Evolutionary conservation across 2,113 vertebrate genomes (phyloP).

Genomic region (Carassius carassius): DNA sequence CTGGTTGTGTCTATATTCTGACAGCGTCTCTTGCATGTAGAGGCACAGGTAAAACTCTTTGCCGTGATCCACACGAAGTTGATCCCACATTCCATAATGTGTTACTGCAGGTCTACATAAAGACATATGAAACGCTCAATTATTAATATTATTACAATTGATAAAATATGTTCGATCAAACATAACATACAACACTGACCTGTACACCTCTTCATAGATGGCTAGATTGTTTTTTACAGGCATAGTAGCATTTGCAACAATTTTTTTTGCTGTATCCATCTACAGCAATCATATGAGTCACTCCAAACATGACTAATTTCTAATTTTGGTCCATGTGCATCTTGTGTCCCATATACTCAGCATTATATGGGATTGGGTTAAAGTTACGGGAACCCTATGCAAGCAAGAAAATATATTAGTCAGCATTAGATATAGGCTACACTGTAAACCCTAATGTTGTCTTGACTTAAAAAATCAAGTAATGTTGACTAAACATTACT

Average conservation of each 20-base stretch:
- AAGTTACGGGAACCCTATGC: slow-evolving; percentile 25
- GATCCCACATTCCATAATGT: not conserved
- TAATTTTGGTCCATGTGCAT: not conserved
- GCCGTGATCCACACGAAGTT: not conserved
- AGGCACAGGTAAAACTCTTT: not conserved
- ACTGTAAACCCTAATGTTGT: no score
- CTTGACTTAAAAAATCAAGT: no score
- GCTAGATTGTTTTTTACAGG: not conserved
- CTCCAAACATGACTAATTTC: no score
- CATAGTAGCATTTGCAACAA: no score
- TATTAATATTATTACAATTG: not conserved
- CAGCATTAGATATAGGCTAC: no score
- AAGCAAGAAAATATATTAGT: not conserved
- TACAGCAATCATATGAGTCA: no score
- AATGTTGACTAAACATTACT: no score
- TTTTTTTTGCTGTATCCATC: no score
- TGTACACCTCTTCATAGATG: not conserved
- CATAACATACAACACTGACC: not conserved
- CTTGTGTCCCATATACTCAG: slow-evolving; percentile 29
- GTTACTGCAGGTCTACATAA: not conserved
- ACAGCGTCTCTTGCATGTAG: not conserved
- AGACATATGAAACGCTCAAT: not conserved
- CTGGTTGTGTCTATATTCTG: no score
- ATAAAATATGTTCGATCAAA: not conserved
- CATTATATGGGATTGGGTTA: slow-evolving; percentile 25